Evolutionary conservation across 2,888 invertebrate species (phyloP), one percentile per base, ranked within the genome.

Genomic region (Hedya salicella): DNA sequence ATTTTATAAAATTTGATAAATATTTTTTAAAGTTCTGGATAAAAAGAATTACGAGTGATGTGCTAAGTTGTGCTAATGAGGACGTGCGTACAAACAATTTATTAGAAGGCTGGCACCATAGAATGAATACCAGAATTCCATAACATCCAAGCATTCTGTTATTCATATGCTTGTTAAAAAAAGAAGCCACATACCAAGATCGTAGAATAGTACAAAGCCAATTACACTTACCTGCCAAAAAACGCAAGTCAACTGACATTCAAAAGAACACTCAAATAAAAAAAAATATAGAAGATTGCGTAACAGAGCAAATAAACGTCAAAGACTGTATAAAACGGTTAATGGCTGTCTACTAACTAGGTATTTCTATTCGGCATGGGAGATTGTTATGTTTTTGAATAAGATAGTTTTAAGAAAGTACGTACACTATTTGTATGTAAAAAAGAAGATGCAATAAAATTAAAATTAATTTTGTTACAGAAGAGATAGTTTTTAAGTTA

Each of bases 21-120:
- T 40, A 40, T 40, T 40, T 40, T 40, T 40, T 6, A 40, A 40
- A 40, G 39, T 40, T 40, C 39, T 40, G 39, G 39, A 40, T 40
- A 40, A 40, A 40, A 40, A 40, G 39, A 40, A 40, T 40, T n/a
- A 40, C 39, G 11, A 40, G 39, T 40, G n/a, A 40, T n/a, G 39
- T 40, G 4, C 25, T 25, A 25, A 25, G 25, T 25, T 25, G 25
- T 25, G 25, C 25, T 25, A 3, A 25, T 25, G 25, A 25, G 25
- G 25, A 25, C 25, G 48, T 48, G 48, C 48, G 48, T 48, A 48
- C 25, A 48, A 48, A 48, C 21, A 48, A 48, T 48, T 48, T 48
- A 48, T 48, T 48, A 48, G 46, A 46, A 48, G 46, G 46, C 17
- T 46, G 46, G 46, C 46, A 48, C 17, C 48, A 48, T 21, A 48